Evolutionary conservation across 2,797 vertebrate species (phyloP), one percentile per base, ranked within the genome.

Genomic region (Tachyglossus aculeatus): DNA sequence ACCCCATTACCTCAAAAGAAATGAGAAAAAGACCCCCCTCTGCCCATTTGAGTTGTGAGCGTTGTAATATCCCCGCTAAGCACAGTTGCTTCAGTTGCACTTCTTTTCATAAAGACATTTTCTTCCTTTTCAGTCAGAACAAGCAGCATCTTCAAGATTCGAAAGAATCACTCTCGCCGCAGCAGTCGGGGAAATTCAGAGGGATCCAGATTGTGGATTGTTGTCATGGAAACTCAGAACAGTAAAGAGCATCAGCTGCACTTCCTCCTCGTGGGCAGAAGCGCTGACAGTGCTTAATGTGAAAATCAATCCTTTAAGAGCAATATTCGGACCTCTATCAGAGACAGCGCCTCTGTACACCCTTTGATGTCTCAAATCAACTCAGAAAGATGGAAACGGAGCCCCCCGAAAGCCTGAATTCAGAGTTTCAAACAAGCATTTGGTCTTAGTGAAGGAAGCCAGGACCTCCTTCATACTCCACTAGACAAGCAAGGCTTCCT

Each of bases 171-270:
- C 54, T 67, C 53, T 1, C 40, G 59, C 39, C 36, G 31, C 0
- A 22, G 47, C 48, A 56, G 78, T 65, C 2, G 33, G 25, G 47
- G 40, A 44, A 71, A 71, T 41, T 61, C 0, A 0, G n/a, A 65
- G 62, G 48, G 67, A 84, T 58, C 60, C 62, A 57, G 71, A 78
- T 59, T 25, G 72, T 75, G 72, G 53, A 61, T 6, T 8, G 78
- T 88, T 86, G 84, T 62, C 83, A 84, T 85, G 78, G 86, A 77
- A 89, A 90, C 86, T 5, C 43, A 53, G 25, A 64, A 71, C 80
- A 85, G 82, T 75, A 71, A n/a, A 81, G 83, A 85, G 70, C 86
- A 77, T 39, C 18, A 2, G 5, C 45, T 1, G 6, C 13, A 32
- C 74, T 0, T 7, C 1, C 5, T 44, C 56, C 32, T 36, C 63